Evolutionary conservation across 2,797 vertebrate species (phyloP), one percentile per base, ranked within the genome.

Genomic region (Florisuga fusca): DNA sequence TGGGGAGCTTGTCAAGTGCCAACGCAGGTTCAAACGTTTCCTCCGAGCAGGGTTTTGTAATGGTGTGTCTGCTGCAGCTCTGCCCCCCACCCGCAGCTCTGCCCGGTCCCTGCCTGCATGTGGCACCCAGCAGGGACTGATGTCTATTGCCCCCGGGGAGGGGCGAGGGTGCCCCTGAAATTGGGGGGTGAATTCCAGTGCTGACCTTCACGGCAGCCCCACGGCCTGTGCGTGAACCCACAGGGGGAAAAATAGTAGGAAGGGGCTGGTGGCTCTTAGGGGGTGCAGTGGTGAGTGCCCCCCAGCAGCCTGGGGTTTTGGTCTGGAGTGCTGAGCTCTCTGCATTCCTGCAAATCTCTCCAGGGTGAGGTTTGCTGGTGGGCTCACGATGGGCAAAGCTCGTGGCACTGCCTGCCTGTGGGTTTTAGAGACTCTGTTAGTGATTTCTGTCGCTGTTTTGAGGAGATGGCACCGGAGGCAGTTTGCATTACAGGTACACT

Each of bases 331-430:
- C 31, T 26, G 54, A 34, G 69, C 41, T 74, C 34, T 26, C 38
- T 46, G 23, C 8, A 1, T 22, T 34, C 50, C 41, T 43, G 22
- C 1, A 2, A 19, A 31, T 26, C 18, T 54, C 53, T 4, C 21
- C 4, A 6, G 68, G 76, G 27, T 1, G 2, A 1, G 1, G 38
- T 13, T 89, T 1, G 0, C 31, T 8, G 48, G 17, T 71, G 87
- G 41, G 61, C 58, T 90, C 57, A 20, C 20, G 50, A 9, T 82
- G 73, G 77, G 63, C 0, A 7, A 22, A 48, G 72, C 58, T 91
- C 6, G 0, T 67, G 75, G 63, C 5, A 3, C 45, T 26, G 55
- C 23, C 90, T 55, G 76, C 57, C 73, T 36, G 74, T 33, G 31
- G 66, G 25, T 58, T 90, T 93, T 55, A 29, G 45, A 36, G 69